Percentiles rank a stretch among this genome's conserved stretches.
phyloP scores from a whole-genome alignment of 2,888 invertebrate species.

The Rotaria socialis region DNA sequence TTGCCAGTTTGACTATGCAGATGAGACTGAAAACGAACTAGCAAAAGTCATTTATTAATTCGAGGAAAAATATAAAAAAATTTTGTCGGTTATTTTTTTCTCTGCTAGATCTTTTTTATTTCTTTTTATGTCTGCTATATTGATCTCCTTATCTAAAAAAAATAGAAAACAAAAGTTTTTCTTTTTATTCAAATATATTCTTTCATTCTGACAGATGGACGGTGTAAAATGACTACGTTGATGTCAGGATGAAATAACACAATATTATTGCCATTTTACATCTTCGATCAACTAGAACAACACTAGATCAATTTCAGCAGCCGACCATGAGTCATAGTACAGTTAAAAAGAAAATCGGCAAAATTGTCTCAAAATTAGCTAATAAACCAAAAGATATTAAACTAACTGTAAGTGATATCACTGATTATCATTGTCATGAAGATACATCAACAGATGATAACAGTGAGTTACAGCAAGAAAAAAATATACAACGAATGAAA shows the following conservation, averaged over 20 bases:
- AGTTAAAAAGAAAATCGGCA: not conserved
- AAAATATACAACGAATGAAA: not conserved
- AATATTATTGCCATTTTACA: not conserved
- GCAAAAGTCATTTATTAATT: not conserved
- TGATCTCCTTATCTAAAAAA: not conserved
- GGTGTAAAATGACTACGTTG: not conserved
- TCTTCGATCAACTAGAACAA: not conserved
- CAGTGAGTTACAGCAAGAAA: not conserved
- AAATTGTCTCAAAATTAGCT: not conserved
- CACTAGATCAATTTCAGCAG: not conserved
- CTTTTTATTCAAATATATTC: not conserved
- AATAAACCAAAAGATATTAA: not conserved
- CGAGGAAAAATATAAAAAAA: not conserved
- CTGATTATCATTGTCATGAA: not conserved
- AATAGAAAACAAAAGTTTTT: not conserved
- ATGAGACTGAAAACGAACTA: not conserved
- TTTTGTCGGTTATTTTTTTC: not conserved
- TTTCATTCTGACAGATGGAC: constrained; percentile 10
- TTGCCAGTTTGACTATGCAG: not conserved
- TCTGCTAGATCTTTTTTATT: not conserved
- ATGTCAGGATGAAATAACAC: not conserved
- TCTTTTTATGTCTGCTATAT: not conserved
- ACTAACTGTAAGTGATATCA: not conserved
- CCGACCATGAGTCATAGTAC: not conserved
- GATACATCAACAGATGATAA: not conserved